phyloP scores from a whole-genome alignment of 2,888 invertebrate genomes.

The Caenorhabditis sp. region DNA sequence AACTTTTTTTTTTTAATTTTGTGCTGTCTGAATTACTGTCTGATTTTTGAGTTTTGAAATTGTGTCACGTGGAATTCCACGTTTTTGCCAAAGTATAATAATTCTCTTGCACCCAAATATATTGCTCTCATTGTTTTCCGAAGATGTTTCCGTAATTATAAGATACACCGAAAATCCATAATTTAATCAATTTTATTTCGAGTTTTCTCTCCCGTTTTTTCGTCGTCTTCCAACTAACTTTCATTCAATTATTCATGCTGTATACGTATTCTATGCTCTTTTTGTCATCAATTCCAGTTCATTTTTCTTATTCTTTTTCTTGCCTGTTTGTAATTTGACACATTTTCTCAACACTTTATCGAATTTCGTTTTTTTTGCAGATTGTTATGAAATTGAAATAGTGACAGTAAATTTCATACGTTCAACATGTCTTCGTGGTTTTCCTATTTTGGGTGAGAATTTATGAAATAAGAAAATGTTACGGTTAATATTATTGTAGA shows the following conservation, averaged over 20 bases:
- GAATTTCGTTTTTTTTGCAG: constrained; percentile 20
- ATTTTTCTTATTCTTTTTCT: too few species aligned
- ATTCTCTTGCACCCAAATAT: neutral
- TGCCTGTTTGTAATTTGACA: neutral
- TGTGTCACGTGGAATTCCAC: too few species aligned
- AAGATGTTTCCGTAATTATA: constrained; percentile 1
- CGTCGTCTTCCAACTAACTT: constrained; percentile 6
- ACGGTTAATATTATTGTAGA: constrained; percentile 8
- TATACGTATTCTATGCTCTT: constrained; percentile 16
- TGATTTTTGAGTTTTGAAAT: too few species aligned
- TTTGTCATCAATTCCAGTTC: constrained; percentile 11
- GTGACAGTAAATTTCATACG: constrained; percentile 1
- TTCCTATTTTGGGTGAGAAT: constrained; percentile 33
- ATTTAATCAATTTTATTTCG: neutral
- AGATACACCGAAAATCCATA: constrained; percentile 6
- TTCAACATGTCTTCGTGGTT: constrained; percentile 37
- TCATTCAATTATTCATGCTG: constrained; percentile 41
- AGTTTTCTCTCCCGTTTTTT: constrained; percentile 3
- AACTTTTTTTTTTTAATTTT: neutral
- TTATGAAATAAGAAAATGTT: neutral
- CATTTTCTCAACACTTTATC: neutral
- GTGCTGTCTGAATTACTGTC: too few species aligned
- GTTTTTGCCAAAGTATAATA: too few species aligned
- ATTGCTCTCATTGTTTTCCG: neutral
- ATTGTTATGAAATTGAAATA: constrained; percentile 33